Base-by-base conservation (phyloP, 2,888 invertebrate species). In the Mellilla xanthometata region DNA sequence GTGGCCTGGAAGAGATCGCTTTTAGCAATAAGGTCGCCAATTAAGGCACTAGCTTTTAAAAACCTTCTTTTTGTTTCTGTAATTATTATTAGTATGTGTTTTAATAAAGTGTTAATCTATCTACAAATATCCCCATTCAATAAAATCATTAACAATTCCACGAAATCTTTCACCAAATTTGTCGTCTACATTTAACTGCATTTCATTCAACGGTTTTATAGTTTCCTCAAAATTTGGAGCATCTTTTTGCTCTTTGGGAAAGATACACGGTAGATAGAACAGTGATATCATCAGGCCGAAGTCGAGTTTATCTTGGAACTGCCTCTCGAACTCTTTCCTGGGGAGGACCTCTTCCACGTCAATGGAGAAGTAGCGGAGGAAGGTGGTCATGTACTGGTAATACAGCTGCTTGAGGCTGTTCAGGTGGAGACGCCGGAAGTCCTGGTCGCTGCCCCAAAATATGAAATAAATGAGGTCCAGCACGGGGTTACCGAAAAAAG, bases 381-480 rank as follows among this genome's bases (percentile, higher is more conserved):
- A 78, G 0, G 34, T 44, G 1, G 51, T 43, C 32, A 82, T 52
- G 9, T 62, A 56, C 0, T 69, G 49, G 26, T 69, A 62, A 29
- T 82, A 82, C 1, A 71, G 3, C 2, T 68, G 50, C 30, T 75
- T 77, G 0, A 82, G 49, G 11, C 68, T 11, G 1, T 53, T 33
- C 23, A 76, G 23, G 34, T 81, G 68, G 0, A 55, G 33, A n/a
- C 44, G 59, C 8, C 81, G 62, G 19, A 81, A 75, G 5, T 69
- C 27, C 9, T 59, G 56, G 36, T 78, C 77, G 0, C 76, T 73
- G 5, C 64, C 51, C 2, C 42, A 42, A 24, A 66, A 67, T 8
- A 80, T 64, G 29, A 80, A 72, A 30, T 64, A 74, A 0, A 78
- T 2, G 1, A 81, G 55, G 30, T 81, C 81, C 3, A 58, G 26